Conservation (phyloP, 2,797 vertebrate genomes). For the Pogonophryne albipinna region DNA sequence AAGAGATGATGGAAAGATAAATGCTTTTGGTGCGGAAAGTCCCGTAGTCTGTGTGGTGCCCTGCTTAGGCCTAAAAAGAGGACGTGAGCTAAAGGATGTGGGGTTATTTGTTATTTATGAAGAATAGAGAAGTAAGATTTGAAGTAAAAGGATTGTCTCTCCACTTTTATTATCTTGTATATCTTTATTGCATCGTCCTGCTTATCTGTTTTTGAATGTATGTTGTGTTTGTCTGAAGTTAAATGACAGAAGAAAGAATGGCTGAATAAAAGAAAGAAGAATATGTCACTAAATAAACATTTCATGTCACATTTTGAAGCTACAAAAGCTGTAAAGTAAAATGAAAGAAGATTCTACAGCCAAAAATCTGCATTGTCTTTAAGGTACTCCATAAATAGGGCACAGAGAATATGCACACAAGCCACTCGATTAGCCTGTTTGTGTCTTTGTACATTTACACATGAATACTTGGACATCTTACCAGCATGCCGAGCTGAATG, state of each 20-base stretch:
- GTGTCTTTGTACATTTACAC: not conserved
- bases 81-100: slow-evolving; percentile 43
- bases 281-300: not conserved
- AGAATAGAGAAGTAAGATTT: not conserved
- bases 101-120: slow-evolving; percentile 9
- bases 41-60: slow-evolving; percentile 43
- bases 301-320: not conserved
- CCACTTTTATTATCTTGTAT: not conserved
- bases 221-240: not conserved
- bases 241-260: not conserved
- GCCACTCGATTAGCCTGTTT: not conserved
- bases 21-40: slow-evolving; percentile 56
- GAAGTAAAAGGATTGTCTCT: not conserved
- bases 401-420: not conserved
- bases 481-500: slow-evolving; percentile 95
- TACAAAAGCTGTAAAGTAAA: not conserved
- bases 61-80: slow-evolving; percentile 34
- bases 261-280: not conserved
- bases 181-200: too few species aligned
- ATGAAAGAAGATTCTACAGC: not conserved
- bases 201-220: not conserved
- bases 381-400: not conserved
- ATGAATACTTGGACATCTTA: slow-evolving; percentile 67
- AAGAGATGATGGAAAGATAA: slow-evolving; percentile 53
- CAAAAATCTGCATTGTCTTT: not conserved